Evolutionary conservation across 2,113 vertebrate species (phyloP), one percentile per base, ranked within the genome.

Genomic region (Lepus timidus): DNA sequence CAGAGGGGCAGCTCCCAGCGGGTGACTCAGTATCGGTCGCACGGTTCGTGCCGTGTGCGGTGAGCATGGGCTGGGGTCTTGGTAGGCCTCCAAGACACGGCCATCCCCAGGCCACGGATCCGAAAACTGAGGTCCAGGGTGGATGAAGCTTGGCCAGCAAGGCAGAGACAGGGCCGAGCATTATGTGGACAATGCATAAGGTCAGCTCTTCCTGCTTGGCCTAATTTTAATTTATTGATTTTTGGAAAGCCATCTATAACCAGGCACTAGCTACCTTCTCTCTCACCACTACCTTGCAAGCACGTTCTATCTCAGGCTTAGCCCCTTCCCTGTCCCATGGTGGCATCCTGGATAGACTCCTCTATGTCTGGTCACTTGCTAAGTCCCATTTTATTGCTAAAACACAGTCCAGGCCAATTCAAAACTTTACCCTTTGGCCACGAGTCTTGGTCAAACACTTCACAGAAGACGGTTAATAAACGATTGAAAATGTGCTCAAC

Each of bases 181-280:
- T 2, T 13, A 0, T 29, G 20, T 33, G 9, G n/a, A 6, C 12
- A 17, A 1, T 8, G 27, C 19, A 22, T 61, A 76, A 25, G 22
- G 17, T 6, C 8, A 1, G 22, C 51, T 79, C 39, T 55, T 33
- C 78, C 51, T 36, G 44, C 44, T 7, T 7, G 44, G 44, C 44
- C 44, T 44, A 8, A 44, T 67, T 4, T 52, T 36, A 51, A 25
- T 36, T 25, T 29, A 5, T 62, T 36, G 19, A 44, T 4, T 75
- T 36, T 31, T 19, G 7, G 4, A 55, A 62, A 61, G 44, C 29
- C 51, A 3, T 9, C 31, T 29, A 17, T 6, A 3, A 16, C 58
- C 85, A 71, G 22, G 33, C 82, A 65, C 51, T 20, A 61, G 71
- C 39, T n/a, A 81, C 25, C 67, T 33, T n/a, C 1, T 29, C 36